Percentiles rank a stretch among this genome's conserved stretches.
Conservation (phyloP, 2,113 vertebrate species). For the Burhinus oedicnemus region DNA sequence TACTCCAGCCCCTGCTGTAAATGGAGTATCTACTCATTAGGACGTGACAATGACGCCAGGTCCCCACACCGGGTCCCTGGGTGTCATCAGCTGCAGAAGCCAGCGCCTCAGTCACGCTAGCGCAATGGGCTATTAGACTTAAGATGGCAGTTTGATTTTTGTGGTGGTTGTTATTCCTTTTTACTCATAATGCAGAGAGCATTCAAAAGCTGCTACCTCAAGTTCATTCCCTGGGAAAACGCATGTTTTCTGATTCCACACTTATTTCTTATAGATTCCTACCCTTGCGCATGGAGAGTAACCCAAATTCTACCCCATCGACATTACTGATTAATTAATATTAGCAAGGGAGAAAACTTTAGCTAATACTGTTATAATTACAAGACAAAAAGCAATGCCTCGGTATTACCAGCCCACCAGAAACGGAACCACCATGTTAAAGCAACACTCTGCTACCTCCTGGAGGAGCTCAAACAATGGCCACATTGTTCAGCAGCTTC, state of each 20-base stretch:
- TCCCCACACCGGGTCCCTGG: neutral
- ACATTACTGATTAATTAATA: neutral
- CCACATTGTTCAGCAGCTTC: conserved; percentile 28
- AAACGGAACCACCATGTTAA: neutral
- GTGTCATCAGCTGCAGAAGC: neutral
- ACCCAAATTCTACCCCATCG: neutral
- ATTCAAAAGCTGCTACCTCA: neutral
- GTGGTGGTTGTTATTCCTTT: neutral
- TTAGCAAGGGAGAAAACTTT: neutral
- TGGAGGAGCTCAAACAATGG: conserved; percentile 49
- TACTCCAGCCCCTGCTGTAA: neutral
- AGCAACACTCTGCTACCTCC: conserved; percentile 45
- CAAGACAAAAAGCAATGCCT: conserved; percentile 17
- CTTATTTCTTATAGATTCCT: neutral
- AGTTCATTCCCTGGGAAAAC: neutral
- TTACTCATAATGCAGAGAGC: neutral
- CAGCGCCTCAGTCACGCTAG: neutral
- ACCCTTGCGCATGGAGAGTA: fast-evolving
- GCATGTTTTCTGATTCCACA: fast-evolving
- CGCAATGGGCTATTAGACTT: too few relatives aligned
- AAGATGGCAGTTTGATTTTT: neutral
- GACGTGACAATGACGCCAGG: neutral
- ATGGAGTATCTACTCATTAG: neutral
- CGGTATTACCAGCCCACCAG: neutral
- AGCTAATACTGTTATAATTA: neutral